phyloP scores from a whole-genome alignment of 1,140 invertebrate genomes.

The Euwallacea similis region DNA sequence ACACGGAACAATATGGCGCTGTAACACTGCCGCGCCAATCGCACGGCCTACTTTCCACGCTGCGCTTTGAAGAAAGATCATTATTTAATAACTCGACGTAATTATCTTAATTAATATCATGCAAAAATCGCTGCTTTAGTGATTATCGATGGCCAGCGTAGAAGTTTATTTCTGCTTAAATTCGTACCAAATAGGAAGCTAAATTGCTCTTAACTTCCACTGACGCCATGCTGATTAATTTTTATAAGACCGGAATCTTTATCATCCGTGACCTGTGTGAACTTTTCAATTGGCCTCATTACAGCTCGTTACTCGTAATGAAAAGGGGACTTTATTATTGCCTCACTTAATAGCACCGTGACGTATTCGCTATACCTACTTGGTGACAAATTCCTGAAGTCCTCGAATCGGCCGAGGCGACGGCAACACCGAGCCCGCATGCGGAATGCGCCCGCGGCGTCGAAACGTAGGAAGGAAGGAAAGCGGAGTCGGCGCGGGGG shows the following conservation, averaged over 20 bases:
- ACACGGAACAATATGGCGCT: constrained; percentile 25
- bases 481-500: constrained; percentile 42
- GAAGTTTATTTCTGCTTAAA: too few relatives aligned
- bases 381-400: neutral
- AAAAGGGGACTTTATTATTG: neutral
- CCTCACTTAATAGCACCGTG: neutral
- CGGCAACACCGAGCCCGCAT: constrained; percentile 24
- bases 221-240: constrained; percentile 32
- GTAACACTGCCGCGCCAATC: constrained; percentile 16
- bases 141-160: too few relatives aligned
- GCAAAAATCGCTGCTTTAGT: too few relatives aligned
- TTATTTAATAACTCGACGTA: neutral
- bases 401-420: neutral
- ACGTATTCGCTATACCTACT: neutral
- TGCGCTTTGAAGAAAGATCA: neutral
- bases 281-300: constrained; percentile 28
- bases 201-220: constrained; percentile 23
- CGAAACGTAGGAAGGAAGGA: constrained; percentile 41
- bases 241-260: constrained; percentile 28
- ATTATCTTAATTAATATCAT: too few relatives aligned
- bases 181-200: neutral
- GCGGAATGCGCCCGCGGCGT: constrained; percentile 33
- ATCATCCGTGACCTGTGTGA: constrained; percentile 24
- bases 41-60: constrained; percentile 14
- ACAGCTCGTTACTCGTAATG: constrained; percentile 13